Evolutionary conservation across 2,888 invertebrate species (phyloP).

Genomic region (Aspidiotus rigidus): DNA sequence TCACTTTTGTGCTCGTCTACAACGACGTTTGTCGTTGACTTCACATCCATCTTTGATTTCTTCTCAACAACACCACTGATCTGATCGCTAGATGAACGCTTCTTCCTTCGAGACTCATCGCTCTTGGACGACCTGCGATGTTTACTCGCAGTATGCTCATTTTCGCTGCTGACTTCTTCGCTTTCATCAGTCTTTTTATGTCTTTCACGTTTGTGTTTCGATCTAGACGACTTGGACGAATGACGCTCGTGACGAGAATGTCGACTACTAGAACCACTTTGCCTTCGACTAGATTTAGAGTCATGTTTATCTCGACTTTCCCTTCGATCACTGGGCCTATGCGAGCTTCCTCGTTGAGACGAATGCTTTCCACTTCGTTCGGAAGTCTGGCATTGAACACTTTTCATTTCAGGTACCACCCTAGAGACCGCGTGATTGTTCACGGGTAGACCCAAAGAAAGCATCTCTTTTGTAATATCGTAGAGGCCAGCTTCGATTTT

Average conservation of each 20-base stretch:
- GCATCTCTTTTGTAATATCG: constrained; percentile 26
- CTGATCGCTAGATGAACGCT: constrained; percentile 15
- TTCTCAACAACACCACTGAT: constrained; percentile 1
- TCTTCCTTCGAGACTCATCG: constrained; percentile 3
- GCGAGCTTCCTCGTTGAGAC: constrained; percentile 10
- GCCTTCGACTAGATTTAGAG: constrained; percentile 17
- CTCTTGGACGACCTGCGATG: constrained; percentile 1
- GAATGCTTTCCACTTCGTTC: background rate
- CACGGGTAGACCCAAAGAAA: constrained; percentile 18
- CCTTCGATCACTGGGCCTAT: constrained; percentile 6
- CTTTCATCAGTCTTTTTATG: background rate
- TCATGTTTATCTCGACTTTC: constrained; percentile 6
- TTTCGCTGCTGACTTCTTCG: background rate
- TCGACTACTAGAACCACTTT: constrained; percentile 2
- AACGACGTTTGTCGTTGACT: background rate
- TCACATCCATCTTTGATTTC: constrained; percentile 11
- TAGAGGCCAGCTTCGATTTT: constrained; percentile 24
- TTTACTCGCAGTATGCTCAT: background rate
- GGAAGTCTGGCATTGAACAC: background rate
- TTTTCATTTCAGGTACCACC: background rate
- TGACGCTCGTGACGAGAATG: constrained; percentile 4
- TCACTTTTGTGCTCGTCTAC: background rate
- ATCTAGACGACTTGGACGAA: constrained; percentile 9
- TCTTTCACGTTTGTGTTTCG: background rate
- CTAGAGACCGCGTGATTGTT: constrained; percentile 5